Conservation (phyloP, 2,888 invertebrate species). For the Eupsilia transversa region DNA sequence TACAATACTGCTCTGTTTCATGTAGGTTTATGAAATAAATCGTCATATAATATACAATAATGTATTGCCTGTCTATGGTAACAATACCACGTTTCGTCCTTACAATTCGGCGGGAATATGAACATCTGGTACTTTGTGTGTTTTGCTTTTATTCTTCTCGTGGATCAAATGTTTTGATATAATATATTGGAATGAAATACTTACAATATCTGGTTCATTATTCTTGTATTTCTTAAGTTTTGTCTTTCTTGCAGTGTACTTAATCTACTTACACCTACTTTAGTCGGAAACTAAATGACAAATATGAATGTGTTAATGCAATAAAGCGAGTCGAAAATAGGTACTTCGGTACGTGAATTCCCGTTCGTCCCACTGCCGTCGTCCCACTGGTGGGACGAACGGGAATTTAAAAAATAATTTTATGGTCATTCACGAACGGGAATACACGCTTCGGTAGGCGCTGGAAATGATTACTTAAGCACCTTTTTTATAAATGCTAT, state of each 20-base stretch:
- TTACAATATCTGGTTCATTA: conserved; percentile 9
- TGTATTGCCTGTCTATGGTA: conserved; percentile 39
- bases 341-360: too few relatives aligned
- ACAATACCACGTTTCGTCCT: conserved; percentile 51
- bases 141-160: conserved; percentile 54
- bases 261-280: background rate
- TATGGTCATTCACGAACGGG: too few relatives aligned
- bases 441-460: too few relatives aligned
- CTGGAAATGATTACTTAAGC: too few relatives aligned
- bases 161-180: conserved; percentile 51
- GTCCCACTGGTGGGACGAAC: too few relatives aligned
- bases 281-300: background rate
- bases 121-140: conserved; percentile 64
- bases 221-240: conserved; percentile 18
- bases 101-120: conserved; percentile 59
- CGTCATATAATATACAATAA: conserved; percentile 34
- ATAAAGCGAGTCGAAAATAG: background rate
- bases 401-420: too few relatives aligned
- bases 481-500: background rate
- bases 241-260: background rate
- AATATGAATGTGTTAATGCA: background rate
- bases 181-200: conserved; percentile 30
- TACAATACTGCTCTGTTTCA: conserved; percentile 33
- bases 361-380: too few relatives aligned
- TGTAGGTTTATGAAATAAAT: conserved; percentile 32